Conservation (phyloP, 2,113 vertebrate genomes). For the Prolemur simus region DNA sequence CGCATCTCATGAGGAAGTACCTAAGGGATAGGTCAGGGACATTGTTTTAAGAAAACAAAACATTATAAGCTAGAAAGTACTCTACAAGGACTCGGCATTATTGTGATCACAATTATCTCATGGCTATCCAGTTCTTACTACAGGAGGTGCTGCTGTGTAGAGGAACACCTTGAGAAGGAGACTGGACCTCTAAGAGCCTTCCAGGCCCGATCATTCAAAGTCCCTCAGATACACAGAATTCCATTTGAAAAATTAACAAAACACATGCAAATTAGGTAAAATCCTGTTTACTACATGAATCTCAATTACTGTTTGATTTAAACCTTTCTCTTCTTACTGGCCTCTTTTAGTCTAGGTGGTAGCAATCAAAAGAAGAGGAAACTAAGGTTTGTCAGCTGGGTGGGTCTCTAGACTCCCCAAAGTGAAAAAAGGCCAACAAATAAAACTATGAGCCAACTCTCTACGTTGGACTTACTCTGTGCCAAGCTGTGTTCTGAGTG, state of each 20-base stretch:
- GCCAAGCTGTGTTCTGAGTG: not conserved
- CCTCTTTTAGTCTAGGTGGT: not conserved
- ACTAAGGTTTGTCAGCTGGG: not conserved
- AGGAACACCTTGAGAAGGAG: not conserved
- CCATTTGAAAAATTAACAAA: not conserved
- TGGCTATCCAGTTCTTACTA: not conserved
- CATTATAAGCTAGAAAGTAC: not conserved
- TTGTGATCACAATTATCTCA: not conserved
- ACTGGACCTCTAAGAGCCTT: not conserved
- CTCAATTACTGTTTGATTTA: not conserved
- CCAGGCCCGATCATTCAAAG: not conserved
- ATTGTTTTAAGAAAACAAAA: not conserved
- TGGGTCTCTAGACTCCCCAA: not conserved
- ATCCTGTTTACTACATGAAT: not conserved
- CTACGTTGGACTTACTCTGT: not conserved
- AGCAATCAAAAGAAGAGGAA: not conserved
- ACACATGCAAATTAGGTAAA: not conserved
- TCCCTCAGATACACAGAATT: not conserved
- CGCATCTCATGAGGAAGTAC: not conserved
- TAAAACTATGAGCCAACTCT: not conserved
- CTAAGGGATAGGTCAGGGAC: not conserved
- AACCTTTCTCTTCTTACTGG: not conserved
- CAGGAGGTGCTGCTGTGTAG: not conserved
- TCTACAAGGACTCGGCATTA: not conserved
- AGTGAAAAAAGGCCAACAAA: not conserved